Evolutionary conservation across 2,888 invertebrate species (phyloP), one percentile per base, ranked within the genome.

Genomic region (Saturnia japonica): DNA sequence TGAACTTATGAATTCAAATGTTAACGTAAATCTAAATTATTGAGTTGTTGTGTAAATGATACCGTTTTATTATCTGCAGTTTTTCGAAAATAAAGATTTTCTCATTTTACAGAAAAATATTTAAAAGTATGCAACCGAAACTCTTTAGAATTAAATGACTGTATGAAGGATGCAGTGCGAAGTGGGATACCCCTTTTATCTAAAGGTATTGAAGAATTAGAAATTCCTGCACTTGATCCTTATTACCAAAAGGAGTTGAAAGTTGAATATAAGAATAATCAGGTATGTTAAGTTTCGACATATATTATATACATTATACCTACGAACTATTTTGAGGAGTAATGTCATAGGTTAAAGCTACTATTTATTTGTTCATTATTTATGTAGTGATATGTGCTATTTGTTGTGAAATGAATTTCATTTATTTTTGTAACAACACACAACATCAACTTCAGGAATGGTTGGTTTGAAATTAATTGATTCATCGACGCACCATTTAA

Each of bases 111-210:
- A 95, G 95, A 85, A 12, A 91, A 94, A 71, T 94, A 94, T 78
- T 82, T 95, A 0, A 94, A 95, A 75, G 87, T 94, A 70, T 96
- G 96, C 79, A 87, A 91, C 68, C 90, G 95, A 74, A 91, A 93
- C 77, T 94, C 95, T 69, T 89, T 91, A n/a, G 94, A 95, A 66
- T 88, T 95, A 16, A 95, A 95, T 78, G 94, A 95, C 69, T 96
- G 96, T 77, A 83, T 96, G 43, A 88, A 91, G 71, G 94, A 95
- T 19, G 94, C 95, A 2, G 89, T 96, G 4, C 94, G 95, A 79
- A 81, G 88, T 19, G 93, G 95, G 54, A 77, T 95, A 22, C 85
- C 85, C 12, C 69, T 71, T 0, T 75, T 94, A 82, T 77, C 82
- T 1, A 76, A 79, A 6, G 95, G 96, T 0, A 88, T 95, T 9